Evolutionary conservation across 2,888 invertebrate species (phyloP).

Genomic region (Macroteleia sp.): DNA sequence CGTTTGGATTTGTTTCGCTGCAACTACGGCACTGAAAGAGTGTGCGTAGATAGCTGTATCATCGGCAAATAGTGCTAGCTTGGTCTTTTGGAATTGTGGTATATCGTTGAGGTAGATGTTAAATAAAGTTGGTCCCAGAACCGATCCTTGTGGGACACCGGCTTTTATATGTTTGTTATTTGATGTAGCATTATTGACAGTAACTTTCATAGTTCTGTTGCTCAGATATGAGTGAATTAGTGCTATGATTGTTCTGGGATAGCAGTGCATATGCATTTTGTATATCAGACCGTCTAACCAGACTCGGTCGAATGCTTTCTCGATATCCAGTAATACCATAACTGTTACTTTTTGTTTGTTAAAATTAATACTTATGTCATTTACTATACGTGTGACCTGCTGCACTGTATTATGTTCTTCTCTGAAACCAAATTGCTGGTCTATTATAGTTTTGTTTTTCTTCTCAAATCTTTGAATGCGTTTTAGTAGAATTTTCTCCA

Average conservation of each 20-base stretch:
- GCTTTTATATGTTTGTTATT: not conserved
- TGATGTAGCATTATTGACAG: too few relatives aligned
- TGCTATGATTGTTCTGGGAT: slow-evolving; percentile 17
- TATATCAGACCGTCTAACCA: slow-evolving; percentile 72
- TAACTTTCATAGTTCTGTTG: not conserved
- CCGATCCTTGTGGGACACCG: slow-evolving; percentile 39
- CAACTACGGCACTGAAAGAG: slow-evolving; percentile 45
- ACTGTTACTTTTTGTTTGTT: slow-evolving; percentile 69
- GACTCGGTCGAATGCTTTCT: slow-evolving; percentile 66
- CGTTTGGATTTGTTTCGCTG: too few relatives aligned
- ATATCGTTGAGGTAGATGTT: slow-evolving; percentile 66
- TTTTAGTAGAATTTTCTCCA: too few relatives aligned
- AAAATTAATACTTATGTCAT: slow-evolving; percentile 66
- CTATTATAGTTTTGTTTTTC: slow-evolving; percentile 44
- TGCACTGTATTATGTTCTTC: slow-evolving; percentile 69
- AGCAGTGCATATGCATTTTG: slow-evolving; percentile 68
- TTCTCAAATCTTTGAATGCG: too few relatives aligned
- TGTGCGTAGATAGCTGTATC: slow-evolving; percentile 49
- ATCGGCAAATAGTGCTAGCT: slow-evolving; percentile 43
- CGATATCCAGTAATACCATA: slow-evolving; percentile 67
- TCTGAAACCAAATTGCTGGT: slow-evolving; percentile 73
- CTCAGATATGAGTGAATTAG: not conserved
- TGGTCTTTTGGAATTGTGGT: slow-evolving; percentile 47
- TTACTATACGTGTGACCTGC: slow-evolving; percentile 71
- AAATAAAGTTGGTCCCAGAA: slow-evolving; percentile 66